Base-by-base conservation (phyloP, 1,140 invertebrate genomes). In the Bombus soroeensis region DNA sequence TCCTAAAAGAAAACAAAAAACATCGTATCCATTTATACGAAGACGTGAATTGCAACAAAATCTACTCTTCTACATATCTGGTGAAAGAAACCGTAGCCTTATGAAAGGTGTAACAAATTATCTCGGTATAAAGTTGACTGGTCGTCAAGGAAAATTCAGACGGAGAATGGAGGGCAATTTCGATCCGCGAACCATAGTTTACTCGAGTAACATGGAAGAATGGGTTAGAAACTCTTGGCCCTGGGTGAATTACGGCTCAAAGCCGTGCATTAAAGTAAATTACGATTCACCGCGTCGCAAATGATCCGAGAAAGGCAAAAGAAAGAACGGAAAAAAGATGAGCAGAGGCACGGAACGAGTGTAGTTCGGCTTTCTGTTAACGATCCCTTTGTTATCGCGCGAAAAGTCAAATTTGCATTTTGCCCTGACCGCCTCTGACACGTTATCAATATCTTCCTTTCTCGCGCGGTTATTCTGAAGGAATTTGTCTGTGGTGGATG, bases 341-440 rank as follows among this genome's bases (percentile, higher is more conserved):
- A n/a, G 18, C 18, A n/a, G 62, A 53, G 53, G 43, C 47, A 34
- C 3, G 18, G 6, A 25, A 22, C 10, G 47, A 53, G 18, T 22
- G 47, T 22, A 47, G 82, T 47, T 62, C 57, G 83, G 43, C 34
- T 62, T 34, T 73, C 77, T 41, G 77, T 85, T 81, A 87, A 74
- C 83, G 72, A 81, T 34, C 86, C 18, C 83, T 84, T 85, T 79
- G 82, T 79, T 79, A 77, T 71, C 76, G 53, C 71, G 41, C 12
- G 43, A 80, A 66, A 70, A 84, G 59, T 79, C 76, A 32, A 62
- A 84, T 85, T 87, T 84, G 82, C 86, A 85, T 80, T 78, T 84
- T 53, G 47, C 59, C 22, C 43, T 15, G 57, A 53, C 43, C 34
- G 41, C 8, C 32, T 32, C 39, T 76, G 71, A 76, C 73, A 68